Conservation (phyloP, 2,113 vertebrate genomes). For the Melanotaenia duboulayi region DNA sequence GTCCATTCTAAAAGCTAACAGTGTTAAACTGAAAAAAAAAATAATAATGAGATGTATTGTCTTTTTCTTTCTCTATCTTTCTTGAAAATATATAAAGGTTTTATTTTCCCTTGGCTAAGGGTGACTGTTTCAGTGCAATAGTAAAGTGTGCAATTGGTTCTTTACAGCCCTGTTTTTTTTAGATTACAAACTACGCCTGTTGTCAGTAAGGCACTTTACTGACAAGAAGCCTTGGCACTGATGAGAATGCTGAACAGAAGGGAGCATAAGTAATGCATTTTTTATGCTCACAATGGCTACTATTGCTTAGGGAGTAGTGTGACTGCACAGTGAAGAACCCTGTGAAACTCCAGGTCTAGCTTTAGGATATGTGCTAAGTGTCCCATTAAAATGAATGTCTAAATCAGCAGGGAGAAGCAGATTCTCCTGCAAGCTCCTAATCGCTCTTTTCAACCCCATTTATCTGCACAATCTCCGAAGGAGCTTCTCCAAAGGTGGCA, state of each 20-base stretch:
- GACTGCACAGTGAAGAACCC: constrained; percentile 43
- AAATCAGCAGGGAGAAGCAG: constrained; percentile 71
- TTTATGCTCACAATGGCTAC: constrained; percentile 69
- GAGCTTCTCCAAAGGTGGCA: constrained; percentile 56
- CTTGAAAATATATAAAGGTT: not conserved
- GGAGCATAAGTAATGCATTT: constrained; percentile 74
- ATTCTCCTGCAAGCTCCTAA: constrained; percentile 56
- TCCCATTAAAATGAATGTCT: constrained; percentile 78
- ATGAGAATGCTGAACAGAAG: constrained; percentile 68
- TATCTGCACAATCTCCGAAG: constrained; percentile 59
- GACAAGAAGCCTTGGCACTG: constrained; percentile 50
- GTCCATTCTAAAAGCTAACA: not conserved
- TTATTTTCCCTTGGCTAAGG: not conserved
- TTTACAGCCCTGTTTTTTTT: constrained; percentile 31
- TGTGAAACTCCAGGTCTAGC: constrained; percentile 44
- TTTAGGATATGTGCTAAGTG: constrained; percentile 69
- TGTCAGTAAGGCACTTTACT: constrained; percentile 51
- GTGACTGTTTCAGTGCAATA: not conserved
- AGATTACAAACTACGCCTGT: constrained; percentile 46
- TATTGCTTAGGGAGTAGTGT: constrained; percentile 47
- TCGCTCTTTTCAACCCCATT: constrained; percentile 63
- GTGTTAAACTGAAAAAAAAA: not conserved
- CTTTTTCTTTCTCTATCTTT: not conserved
- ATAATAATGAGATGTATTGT: not conserved
- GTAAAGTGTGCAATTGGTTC: not conserved